Conservation (phyloP, 2,888 invertebrate species). For the Agrotis puta region DNA sequence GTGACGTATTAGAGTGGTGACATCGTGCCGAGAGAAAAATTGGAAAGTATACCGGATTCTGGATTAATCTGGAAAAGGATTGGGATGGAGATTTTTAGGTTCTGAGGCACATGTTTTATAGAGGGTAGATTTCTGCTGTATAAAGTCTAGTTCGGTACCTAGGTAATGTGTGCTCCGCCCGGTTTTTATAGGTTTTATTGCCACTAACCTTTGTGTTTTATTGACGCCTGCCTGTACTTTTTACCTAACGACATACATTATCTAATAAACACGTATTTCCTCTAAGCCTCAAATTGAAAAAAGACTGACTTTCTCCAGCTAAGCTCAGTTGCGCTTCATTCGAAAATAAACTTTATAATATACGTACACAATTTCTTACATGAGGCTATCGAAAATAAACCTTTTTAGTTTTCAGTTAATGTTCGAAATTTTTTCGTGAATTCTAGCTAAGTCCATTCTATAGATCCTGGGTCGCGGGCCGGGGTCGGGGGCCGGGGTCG, state of each 20-base stretch:
- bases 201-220: background rate
- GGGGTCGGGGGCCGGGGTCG: no score
- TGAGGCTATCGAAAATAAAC: no score
- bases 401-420: no score
- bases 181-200: constrained; percentile 15
- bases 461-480: no score
- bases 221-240: background rate
- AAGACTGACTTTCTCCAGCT: no score
- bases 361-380: no score
- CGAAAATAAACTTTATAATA: no score
- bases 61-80: constrained; percentile 50
- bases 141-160: constrained; percentile 4
- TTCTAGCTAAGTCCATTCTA: no score
- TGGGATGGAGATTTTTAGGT: constrained; percentile 30
- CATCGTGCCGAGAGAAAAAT: constrained; percentile 46
- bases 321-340: no score
- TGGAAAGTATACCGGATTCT: constrained; percentile 25
- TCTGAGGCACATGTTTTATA: constrained; percentile 10
- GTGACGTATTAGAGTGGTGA: constrained; percentile 54
- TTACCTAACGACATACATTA: background rate
- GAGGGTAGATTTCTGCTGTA: background rate
- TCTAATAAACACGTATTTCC: no score
- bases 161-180: background rate
- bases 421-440: no score
- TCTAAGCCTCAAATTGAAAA: no score